A percentile compares a stretch with the other conserved stretches of the same genome.
Evolutionary conservation across 2,888 invertebrate species (phyloP).

Genomic region (Ferdinandea cuprea): DNA sequence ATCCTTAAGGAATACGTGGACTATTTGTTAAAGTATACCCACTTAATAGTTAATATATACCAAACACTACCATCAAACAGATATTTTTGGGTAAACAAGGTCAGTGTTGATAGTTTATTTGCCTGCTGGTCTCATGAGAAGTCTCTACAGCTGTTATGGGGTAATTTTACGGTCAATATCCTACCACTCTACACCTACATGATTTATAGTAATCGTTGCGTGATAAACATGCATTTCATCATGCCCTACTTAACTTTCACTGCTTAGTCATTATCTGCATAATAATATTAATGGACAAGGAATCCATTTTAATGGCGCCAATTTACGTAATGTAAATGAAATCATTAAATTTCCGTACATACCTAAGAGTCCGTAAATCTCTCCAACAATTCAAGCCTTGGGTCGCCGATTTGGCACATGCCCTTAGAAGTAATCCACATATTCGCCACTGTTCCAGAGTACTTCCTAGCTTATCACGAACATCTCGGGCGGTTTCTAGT

Average conservation of each 20-base stretch:
- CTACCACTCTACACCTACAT: neutral
- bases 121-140: slow-evolving; percentile 29
- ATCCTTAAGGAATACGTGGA: no score
- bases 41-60: no score
- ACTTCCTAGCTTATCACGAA: slow-evolving; percentile 82
- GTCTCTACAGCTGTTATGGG: slow-evolving; percentile 14
- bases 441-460: slow-evolving; percentile 83
- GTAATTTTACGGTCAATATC: slow-evolving; percentile 24
- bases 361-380: slow-evolving; percentile 78
- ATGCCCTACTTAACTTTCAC: slow-evolving; percentile 2
- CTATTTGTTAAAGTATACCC: no score
- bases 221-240: slow-evolving; percentile 49
- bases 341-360: neutral
- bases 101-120: slow-evolving; percentile 18
- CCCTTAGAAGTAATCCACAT: slow-evolving; percentile 80
- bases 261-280: slow-evolving; percentile 12
- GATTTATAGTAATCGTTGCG: slow-evolving; percentile 25
- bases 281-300: slow-evolving; percentile 7
- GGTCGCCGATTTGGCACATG: slow-evolving; percentile 80
- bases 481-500: slow-evolving; percentile 80
- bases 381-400: slow-evolving; percentile 80
- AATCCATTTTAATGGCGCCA: neutral
- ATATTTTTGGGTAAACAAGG: no score
- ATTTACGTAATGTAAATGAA: neutral
- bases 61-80: no score